Percentiles rank a stretch among this genome's conserved stretches.
These are phyloP conservation scores for Gymnocephalus cernua DNA, from an alignment of 2,113 vertebrate genomes.

Conservation along the genomic window DNA sequence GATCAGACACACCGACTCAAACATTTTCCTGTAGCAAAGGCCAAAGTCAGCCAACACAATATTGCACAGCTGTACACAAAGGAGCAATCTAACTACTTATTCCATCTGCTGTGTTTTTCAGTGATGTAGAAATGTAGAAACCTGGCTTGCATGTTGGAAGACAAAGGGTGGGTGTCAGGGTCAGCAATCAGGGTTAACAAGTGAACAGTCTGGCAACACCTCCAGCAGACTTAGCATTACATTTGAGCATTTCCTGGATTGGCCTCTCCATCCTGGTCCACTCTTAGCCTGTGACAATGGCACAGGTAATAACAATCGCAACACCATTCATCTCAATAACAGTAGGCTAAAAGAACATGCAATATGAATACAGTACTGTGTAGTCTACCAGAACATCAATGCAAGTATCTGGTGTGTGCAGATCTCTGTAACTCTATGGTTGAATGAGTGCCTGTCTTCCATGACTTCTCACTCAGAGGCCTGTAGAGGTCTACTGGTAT, in stretches of 20 bases:
- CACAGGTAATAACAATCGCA: constrained; percentile 47
- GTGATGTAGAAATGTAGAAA: constrained; percentile 10
- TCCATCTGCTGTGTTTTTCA: constrained; percentile 7
- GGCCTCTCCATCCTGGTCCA: not conserved
- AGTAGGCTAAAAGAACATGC: constrained; percentile 37
- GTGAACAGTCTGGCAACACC: not conserved
- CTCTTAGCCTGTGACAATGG: not conserved
- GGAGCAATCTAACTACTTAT: constrained; percentile 33
- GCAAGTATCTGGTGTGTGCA: constrained; percentile 34
- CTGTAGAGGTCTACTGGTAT: constrained; percentile 65
- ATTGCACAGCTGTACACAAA: constrained; percentile 54
- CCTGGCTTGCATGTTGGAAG: not conserved
- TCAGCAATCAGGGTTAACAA: constrained; percentile 8
- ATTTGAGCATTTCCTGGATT: not conserved
- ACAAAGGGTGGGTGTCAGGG: constrained; percentile 5
- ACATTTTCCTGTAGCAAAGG: constrained; percentile 17
- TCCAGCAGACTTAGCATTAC: not conserved
- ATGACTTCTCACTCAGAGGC: constrained; percentile 50
- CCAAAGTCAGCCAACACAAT: constrained; percentile 33
- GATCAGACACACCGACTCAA: constrained; percentile 3
- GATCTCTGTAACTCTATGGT: constrained; percentile 20
- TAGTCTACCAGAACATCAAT: not conserved
- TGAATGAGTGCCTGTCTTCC: constrained; percentile 55
- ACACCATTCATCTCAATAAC: constrained; percentile 65
- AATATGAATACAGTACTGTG: not conserved